phyloP scores from a whole-genome alignment of 2,797 vertebrate species.

The Cuculus canorus region DNA sequence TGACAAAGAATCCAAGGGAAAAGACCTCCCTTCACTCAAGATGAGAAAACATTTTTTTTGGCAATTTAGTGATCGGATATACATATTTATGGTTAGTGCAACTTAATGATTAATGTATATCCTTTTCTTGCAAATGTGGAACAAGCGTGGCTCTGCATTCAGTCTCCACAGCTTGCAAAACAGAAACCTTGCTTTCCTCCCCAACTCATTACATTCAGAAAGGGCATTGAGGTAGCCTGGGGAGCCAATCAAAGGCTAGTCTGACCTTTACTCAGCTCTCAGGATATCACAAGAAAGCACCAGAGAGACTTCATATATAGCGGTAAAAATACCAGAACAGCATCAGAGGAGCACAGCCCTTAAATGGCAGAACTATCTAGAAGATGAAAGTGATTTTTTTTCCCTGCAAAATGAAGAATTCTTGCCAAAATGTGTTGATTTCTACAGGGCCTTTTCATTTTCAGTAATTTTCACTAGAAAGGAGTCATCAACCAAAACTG shows the following conservation, averaged over 20 bases:
- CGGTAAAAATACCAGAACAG: neutral
- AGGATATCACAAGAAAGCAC: slow-evolving; percentile 28
- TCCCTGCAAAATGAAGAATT: neutral
- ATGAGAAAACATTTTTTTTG: neutral
- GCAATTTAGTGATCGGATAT: accelerated
- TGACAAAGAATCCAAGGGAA: neutral
- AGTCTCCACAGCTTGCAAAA: neutral
- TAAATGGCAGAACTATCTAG: slow-evolving; percentile 34
- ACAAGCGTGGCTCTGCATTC: neutral
- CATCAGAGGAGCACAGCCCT: neutral
- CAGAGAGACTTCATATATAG: slow-evolving; percentile 48
- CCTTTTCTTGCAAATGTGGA: neutral
- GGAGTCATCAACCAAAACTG: neutral
- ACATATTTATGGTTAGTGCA: neutral
- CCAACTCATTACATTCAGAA: slow-evolving; percentile 7
- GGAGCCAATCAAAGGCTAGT: slow-evolving; percentile 60
- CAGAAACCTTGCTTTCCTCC: neutral
- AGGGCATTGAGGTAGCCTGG: slow-evolving; percentile 41
- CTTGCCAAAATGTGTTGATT: slow-evolving; percentile 7
- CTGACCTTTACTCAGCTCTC: slow-evolving; percentile 16
- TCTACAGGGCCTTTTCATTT: neutral
- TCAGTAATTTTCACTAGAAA: slow-evolving; percentile 11
- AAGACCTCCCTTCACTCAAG: neutral
- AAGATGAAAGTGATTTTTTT: neutral
- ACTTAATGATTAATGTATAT: neutral